phyloP scores from a whole-genome alignment of 30 jellyfish, hydroid and myxozoan species.

The Pseudorhiza aurosa region DNA sequence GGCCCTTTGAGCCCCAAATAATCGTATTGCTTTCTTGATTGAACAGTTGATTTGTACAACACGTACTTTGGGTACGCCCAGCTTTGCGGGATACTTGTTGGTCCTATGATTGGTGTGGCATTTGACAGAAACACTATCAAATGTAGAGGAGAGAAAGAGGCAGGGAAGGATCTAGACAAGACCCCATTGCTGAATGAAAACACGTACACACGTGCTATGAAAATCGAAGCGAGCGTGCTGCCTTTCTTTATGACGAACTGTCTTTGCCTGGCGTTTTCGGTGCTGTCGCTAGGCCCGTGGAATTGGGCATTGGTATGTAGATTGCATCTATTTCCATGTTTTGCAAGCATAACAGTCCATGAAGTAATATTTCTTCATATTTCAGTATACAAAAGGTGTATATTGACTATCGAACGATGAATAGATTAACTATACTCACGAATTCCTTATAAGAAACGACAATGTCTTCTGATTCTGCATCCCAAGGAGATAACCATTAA shows the following conservation, averaged over 20 bases:
- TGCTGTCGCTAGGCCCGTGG: constrained; percentile 39
- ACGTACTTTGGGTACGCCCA: constrained; percentile 71
- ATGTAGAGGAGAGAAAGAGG: not conserved
- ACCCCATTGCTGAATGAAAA: not conserved
- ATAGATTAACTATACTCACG: no score
- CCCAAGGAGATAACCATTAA: no score
- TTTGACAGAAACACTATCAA: constrained; percentile 48
- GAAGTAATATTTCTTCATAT: no score
- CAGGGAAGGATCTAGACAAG: not conserved
- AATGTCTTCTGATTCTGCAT: no score
- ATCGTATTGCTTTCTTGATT: not conserved
- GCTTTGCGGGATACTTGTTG: constrained; percentile 70
- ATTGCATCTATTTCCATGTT: no score
- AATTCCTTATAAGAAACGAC: no score
- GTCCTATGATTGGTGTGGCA: constrained; percentile 59
- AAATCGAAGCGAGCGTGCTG: constrained; percentile 15
- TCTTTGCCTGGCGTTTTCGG: constrained; percentile 41
- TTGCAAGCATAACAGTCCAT: no score
- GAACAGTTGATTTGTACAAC: constrained; percentile 47
- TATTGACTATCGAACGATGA: no score
- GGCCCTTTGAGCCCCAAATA: no score
- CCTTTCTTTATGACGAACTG: constrained; percentile 68
- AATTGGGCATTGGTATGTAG: constrained; percentile 47
- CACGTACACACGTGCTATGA: not conserved
- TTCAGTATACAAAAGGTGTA: no score